These are phyloP conservation scores for Osmerus eperlanus DNA, from an alignment of 2,113 vertebrate genomes.

Conservation along the genomic window DNA sequence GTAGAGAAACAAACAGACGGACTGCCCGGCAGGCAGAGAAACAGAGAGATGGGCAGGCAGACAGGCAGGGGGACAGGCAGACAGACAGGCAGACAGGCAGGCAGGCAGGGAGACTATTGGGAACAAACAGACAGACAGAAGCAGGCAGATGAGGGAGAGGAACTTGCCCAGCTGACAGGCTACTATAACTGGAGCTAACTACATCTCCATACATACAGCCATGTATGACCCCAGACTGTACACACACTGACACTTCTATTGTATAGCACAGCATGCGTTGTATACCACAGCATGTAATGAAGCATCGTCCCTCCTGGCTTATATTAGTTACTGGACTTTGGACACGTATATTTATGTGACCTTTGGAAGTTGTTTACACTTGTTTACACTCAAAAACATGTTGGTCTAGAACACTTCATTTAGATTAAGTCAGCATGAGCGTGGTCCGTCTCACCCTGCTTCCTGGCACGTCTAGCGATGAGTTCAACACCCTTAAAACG, in stretches of 20 bases:
- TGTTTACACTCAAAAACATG: slow-evolving; percentile 49
- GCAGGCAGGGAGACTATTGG: slow-evolving; percentile 1
- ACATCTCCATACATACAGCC: slow-evolving; percentile 13
- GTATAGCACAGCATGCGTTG: background rate
- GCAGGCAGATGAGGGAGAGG: no score
- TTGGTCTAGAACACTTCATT: slow-evolving; percentile 35
- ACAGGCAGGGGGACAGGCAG: no score
- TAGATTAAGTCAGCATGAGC: slow-evolving; percentile 13
- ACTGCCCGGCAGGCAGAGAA: no score
- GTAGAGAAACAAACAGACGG: no score
- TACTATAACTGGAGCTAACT: slow-evolving; percentile 59
- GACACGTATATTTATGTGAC: slow-evolving; percentile 38
- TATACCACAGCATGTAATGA: background rate
- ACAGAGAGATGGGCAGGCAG: no score
- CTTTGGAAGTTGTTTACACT: slow-evolving; percentile 18
- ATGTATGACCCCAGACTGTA: background rate
- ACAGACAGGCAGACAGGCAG: no score
- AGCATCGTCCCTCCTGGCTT: background rate
- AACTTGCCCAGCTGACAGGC: slow-evolving; percentile 63
- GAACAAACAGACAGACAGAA: no score
- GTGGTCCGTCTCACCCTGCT: slow-evolving; percentile 23
- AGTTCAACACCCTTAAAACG: slow-evolving; percentile 32
- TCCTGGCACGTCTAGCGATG: slow-evolving; percentile 16
- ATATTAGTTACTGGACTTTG: slow-evolving; percentile 32
- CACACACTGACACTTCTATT: background rate